phyloP scores from a whole-genome alignment of 2,797 vertebrate genomes.

The Lacerta agilis region DNA sequence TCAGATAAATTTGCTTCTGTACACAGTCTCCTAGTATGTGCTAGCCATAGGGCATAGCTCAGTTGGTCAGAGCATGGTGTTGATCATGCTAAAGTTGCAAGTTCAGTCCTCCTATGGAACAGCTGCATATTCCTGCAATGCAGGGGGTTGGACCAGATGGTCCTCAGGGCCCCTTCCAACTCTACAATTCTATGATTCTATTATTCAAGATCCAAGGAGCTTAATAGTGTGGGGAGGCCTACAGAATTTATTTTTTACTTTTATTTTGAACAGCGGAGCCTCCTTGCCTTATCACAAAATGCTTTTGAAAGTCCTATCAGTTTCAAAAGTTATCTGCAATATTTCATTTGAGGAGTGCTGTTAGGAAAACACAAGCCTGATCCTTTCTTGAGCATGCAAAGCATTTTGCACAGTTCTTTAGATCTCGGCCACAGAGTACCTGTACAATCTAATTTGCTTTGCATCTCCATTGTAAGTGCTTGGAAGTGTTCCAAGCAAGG shows the following conservation, averaged over 20 bases:
- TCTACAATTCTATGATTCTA: too few species aligned
- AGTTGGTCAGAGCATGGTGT: too few species aligned
- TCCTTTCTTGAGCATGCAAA: background rate
- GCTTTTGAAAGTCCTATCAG: background rate
- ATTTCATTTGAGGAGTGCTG: background rate
- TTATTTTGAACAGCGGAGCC: background rate
- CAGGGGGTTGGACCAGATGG: too few species aligned
- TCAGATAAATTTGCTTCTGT: background rate
- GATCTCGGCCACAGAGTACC: background rate
- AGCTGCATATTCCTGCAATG: too few species aligned
- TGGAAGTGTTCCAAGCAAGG: background rate
- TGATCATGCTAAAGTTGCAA: too few species aligned
- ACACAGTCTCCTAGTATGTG: background rate
- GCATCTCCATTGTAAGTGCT: background rate
- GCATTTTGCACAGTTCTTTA: background rate
- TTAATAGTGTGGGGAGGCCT: background rate
- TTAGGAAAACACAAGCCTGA: background rate
- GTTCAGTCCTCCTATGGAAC: too few species aligned
- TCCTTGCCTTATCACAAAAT: background rate
- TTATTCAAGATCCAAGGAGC: background rate
- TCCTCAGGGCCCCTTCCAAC: too few species aligned
- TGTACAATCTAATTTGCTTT: background rate
- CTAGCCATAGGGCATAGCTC: background rate
- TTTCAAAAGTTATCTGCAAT: background rate
- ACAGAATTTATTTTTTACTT: background rate